A percentile compares a stretch with the other conserved stretches of the same genome.
Conservation (phyloP, 2,888 invertebrate genomes). For the Philonicus albiceps region DNA sequence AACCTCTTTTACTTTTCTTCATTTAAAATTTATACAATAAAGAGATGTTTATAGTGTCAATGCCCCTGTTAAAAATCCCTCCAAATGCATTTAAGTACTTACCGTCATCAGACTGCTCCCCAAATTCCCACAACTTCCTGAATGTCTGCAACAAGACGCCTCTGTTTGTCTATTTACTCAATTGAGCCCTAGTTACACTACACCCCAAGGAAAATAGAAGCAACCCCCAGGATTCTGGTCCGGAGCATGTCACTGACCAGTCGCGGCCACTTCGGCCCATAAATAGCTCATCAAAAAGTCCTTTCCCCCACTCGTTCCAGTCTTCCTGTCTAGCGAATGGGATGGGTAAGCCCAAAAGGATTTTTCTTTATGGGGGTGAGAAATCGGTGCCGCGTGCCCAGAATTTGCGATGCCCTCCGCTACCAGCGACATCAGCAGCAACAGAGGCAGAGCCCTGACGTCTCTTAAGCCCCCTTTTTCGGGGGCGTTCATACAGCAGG, state of each 20-base stretch:
- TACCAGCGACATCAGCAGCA: neutral
- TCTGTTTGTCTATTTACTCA: neutral
- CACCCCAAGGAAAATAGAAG: neutral
- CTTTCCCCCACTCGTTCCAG: neutral
- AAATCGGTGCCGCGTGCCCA: slow-evolving; percentile 41
- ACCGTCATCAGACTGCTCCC: neutral
- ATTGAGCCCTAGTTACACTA: neutral
- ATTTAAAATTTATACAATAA: no score
- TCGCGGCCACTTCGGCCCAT: neutral
- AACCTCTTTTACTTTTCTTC: no score
- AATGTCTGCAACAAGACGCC: neutral
- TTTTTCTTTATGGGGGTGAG: slow-evolving; percentile 38
- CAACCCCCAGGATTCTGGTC: neutral
- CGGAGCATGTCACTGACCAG: slow-evolving; percentile 25
- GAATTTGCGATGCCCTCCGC: slow-evolving; percentile 14
- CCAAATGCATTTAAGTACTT: neutral
- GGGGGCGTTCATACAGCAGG: neutral
- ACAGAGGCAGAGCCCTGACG: neutral
- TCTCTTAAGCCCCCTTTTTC: slow-evolving; percentile 17
- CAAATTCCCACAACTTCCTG: neutral
- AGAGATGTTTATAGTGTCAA: neutral
- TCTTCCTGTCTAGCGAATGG: neutral
- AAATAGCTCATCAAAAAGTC: slow-evolving; percentile 38
- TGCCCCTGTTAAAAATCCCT: neutral
- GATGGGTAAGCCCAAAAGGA: slow-evolving; percentile 23